A percentile compares a stretch with the other conserved stretches of the same genome.
Evolutionary conservation across 2,888 invertebrate species (phyloP).

Genomic region (Campaea margaritaria): DNA sequence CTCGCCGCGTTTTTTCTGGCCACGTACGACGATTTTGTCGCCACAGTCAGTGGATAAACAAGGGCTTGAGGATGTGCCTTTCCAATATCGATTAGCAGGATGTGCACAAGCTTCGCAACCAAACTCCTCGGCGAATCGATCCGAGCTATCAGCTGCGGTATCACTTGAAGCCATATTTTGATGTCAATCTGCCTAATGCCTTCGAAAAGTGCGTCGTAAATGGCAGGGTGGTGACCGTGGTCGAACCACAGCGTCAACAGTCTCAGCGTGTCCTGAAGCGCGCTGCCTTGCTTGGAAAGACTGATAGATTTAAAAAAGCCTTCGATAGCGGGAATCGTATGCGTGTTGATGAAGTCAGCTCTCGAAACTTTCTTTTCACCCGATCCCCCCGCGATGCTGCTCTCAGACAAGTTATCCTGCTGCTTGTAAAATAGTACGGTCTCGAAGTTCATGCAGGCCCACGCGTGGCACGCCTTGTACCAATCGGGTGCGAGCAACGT

Average conservation of each 20-base stretch:
- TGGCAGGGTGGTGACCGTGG: conserved; percentile 96
- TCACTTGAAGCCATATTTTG: conserved; percentile 99
- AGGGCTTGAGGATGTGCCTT: conserved; percentile 98
- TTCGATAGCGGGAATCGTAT: conserved; percentile 96
- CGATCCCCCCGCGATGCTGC: conserved; percentile 74
- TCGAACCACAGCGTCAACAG: conserved; percentile 99
- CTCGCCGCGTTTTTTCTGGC: conserved; percentile 95
- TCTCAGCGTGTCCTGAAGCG: conserved; percentile 97
- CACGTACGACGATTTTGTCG: conserved; percentile 95
- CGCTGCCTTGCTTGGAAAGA: conserved; percentile 93
- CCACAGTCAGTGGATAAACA: conserved; percentile 98
- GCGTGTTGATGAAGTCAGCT: conserved; percentile 74
- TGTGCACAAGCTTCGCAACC: conserved; percentile 96
- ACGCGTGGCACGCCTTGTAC: conserved; percentile 99
- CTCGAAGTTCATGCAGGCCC: conserved; percentile 99
- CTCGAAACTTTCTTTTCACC: conserved; percentile 76
- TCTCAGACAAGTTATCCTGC: conserved; percentile 77
- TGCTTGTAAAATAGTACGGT: conserved; percentile 89
- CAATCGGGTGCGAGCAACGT: conserved; percentile 94
- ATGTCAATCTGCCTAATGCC: conserved; percentile 97
- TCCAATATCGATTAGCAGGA: conserved; percentile 97
- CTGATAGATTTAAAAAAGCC: conserved; percentile 98
- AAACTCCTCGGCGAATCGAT: conserved; percentile 96
- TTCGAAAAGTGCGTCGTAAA: conserved; percentile 96
- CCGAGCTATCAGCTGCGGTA: conserved; percentile 98